Evolutionary conservation across 2,797 vertebrate genomes (phyloP), one percentile per base, ranked within the genome.

Genomic region (Pelobates cultripes): DNA sequence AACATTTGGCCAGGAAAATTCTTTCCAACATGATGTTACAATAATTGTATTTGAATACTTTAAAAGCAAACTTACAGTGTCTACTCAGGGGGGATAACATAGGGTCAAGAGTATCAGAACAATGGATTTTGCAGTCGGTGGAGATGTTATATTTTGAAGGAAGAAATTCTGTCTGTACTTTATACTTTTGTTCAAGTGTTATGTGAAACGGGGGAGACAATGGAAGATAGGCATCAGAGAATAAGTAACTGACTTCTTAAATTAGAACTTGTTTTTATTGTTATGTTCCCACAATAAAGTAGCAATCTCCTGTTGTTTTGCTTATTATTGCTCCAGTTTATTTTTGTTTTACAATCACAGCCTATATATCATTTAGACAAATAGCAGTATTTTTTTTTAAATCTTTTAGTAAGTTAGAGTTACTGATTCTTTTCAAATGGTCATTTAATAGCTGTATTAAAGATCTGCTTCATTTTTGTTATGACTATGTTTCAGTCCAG

Each of bases 1-100:
- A 75, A 78, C 40, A 61, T 55, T 73, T 79, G 76, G 77, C 79
- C 75, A 57, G 53, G 15, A 15, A 70, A 79, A 84, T 84, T 84
- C 82, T 79, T 84, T 84, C 82, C 82, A 79, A 79, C 45, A 75
- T 79, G 77, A 84, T 84, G 82, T 77, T 79, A 79, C 67, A 79
- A 9, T 57, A 57, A 64, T 64, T 75, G 71, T 55, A 78, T 78
- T 78, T 78, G 43, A 75, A 79, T 70, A 79, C 55, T 75, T 83
- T 68, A 69, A 75, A 79, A 75, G 72, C 17, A 75, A 28, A 57
- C 57, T 75, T 75, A 83, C 78, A 79, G 55, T 75, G 77, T 64
- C 72, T 79, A 55, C 66, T 79, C 82, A 79, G 40, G 76, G 79
- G 61, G 66, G 70, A 83, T 83, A 6, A 69, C 70, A 44, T 44